phyloP scores from a whole-genome alignment of 2,113 vertebrate species.

The Carollia perspicillata region DNA sequence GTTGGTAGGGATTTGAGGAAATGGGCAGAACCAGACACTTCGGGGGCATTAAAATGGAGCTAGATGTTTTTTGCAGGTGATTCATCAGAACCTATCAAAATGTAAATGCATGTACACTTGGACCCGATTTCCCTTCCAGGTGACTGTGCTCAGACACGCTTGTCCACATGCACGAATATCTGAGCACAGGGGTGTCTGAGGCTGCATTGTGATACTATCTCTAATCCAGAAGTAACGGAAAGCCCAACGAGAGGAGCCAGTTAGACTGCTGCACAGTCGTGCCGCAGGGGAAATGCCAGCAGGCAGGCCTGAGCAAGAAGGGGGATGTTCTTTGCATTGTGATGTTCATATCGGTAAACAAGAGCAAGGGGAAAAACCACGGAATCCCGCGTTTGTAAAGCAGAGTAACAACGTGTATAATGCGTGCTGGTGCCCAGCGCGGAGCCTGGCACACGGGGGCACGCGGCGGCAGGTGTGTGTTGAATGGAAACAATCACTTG shows the following conservation, averaged over 20 bases:
- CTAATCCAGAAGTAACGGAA: not conserved
- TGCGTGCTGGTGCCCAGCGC: rapidly evolving
- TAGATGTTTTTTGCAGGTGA: not conserved
- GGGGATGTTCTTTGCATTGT: not conserved
- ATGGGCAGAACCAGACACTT: not conserved
- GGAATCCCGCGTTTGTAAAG: not conserved
- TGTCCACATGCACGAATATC: not conserved
- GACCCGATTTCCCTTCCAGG: not conserved
- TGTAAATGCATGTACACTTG: not conserved
- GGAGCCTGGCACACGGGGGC: rapidly evolving
- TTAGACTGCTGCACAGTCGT: not conserved
- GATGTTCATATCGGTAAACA: not conserved
- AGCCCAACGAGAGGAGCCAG: not conserved
- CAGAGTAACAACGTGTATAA: not conserved
- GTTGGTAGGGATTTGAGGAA: not conserved
- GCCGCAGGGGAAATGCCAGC: not conserved
- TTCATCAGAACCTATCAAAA: not conserved
- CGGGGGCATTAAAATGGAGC: not conserved
- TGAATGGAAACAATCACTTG: not conserved
- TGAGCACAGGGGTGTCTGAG: not conserved
- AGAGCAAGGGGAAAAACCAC: not conserved
- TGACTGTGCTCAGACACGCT: not conserved
- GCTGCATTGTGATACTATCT: not conserved
- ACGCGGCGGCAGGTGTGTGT: rapidly evolving
- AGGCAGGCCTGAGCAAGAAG: not conserved